Evolutionary conservation across 2,888 invertebrate genomes (phyloP).

Genomic region (Sarcophaga rosellei): DNA sequence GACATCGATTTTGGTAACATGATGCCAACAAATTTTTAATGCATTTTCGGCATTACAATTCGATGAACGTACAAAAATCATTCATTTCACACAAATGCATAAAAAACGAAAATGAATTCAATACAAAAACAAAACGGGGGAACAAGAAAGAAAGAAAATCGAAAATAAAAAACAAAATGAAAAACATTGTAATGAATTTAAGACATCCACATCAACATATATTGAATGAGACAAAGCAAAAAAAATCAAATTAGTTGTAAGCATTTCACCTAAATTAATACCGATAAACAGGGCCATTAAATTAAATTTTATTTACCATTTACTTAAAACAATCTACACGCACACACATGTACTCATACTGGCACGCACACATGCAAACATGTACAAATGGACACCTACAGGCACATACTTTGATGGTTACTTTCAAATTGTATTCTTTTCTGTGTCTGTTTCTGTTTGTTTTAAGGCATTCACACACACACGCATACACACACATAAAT

Average conservation of each 20-base stretch:
- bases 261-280: constrained; percentile 48
- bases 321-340: not conserved
- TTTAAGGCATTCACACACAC: not conserved
- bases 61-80: constrained; percentile 47
- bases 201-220: not conserved
- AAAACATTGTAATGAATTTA: constrained; percentile 12
- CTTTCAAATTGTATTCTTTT: too few relatives aligned
- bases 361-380: not conserved
- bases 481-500: not conserved
- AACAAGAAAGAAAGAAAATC: too few relatives aligned
- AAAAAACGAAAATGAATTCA: not conserved
- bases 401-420: not conserved
- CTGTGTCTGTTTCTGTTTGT: too few relatives aligned
- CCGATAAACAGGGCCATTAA: constrained; percentile 51
- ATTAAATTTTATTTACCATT: constrained; percentile 33
- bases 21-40: constrained; percentile 1
- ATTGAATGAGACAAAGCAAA: not conserved
- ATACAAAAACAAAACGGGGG: not conserved
- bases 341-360: not conserved
- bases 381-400: not conserved
- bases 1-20: not conserved
- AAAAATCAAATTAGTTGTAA: constrained; percentile 45
- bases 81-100: constrained; percentile 1
- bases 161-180: too few relatives aligned
- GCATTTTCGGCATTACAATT: constrained; percentile 32